Conservation (phyloP, 2,797 vertebrate species). For the Linurgus olivaceus region DNA sequence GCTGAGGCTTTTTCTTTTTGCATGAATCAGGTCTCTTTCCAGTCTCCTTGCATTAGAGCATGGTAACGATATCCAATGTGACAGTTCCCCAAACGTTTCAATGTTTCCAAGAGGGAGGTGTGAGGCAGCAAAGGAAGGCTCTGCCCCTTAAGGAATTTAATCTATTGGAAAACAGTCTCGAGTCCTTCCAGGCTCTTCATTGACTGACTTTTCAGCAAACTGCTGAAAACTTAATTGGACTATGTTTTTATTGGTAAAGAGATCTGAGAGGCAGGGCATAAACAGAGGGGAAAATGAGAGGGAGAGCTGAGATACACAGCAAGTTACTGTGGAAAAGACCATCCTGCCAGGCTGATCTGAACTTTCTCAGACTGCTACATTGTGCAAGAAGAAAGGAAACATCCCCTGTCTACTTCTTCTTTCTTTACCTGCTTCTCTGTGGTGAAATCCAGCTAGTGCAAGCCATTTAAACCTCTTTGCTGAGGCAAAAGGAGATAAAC, state of each 20-base stretch:
- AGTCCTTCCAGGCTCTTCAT: neutral
- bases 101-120: neutral
- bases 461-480: neutral
- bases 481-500: neutral
- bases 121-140: neutral
- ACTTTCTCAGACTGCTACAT: neutral
- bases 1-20: neutral
- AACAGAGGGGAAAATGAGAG: neutral
- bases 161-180: neutral
- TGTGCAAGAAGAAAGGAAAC: neutral
- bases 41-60: neutral
- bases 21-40: neutral
- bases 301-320: neutral
- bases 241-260: neutral
- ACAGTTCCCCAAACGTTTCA: neutral
- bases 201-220: neutral
- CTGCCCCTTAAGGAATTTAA: conserved; percentile 2
- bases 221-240: neutral
- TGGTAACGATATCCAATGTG: neutral
- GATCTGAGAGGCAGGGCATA: neutral
- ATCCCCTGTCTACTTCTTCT: neutral
- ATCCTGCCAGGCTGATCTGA: neutral
- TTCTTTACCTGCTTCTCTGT: neutral
- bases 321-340: neutral
- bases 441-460: neutral